Conservation (phyloP, 2,797 vertebrate species). For the Vireo griseus region DNA sequence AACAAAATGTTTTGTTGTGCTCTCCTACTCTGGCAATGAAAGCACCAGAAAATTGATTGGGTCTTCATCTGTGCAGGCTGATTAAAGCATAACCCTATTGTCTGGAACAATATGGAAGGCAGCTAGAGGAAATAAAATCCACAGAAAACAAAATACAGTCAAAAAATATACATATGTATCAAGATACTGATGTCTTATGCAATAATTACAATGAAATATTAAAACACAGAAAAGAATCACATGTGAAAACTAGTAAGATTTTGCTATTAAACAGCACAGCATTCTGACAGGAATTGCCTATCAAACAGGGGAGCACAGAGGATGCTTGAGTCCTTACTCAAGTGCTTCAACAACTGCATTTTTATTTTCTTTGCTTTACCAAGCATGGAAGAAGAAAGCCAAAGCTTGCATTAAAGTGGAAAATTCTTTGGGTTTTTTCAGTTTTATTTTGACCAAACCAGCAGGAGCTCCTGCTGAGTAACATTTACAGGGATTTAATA, state of each 20-base stretch:
- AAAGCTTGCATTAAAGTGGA: neutral
- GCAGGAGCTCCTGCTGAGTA: neutral
- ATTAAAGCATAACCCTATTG: slow-evolving; percentile 75
- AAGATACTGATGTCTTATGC: slow-evolving; percentile 23
- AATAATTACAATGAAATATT: slow-evolving; percentile 37
- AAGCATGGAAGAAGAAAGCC: neutral
- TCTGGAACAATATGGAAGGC: slow-evolving; percentile 77
- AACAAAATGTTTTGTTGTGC: slow-evolving; percentile 11
- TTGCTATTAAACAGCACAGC: neutral
- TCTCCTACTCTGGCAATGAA: slow-evolving; percentile 59
- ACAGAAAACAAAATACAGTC: slow-evolving; percentile 57
- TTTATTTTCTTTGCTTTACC: neutral
- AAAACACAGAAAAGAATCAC: neutral
- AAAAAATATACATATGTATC: slow-evolving; percentile 39
- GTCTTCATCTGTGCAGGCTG: slow-evolving; percentile 75
- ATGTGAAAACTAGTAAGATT: neutral
- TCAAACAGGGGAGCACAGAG: neutral
- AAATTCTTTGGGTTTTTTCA: neutral
- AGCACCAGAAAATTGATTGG: slow-evolving; percentile 71
- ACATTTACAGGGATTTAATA: neutral
- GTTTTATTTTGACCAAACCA: neutral
- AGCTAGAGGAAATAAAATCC: slow-evolving; percentile 69
- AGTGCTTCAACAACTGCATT: neutral
- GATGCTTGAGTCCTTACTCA: neutral
- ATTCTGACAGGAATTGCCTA: neutral